A percentile compares a stretch with the other conserved stretches of the same genome.
These are phyloP conservation scores for Corythornis leucogaster DNA, from an alignment of 2,797 vertebrate genomes.

Conservation along the genomic window DNA sequence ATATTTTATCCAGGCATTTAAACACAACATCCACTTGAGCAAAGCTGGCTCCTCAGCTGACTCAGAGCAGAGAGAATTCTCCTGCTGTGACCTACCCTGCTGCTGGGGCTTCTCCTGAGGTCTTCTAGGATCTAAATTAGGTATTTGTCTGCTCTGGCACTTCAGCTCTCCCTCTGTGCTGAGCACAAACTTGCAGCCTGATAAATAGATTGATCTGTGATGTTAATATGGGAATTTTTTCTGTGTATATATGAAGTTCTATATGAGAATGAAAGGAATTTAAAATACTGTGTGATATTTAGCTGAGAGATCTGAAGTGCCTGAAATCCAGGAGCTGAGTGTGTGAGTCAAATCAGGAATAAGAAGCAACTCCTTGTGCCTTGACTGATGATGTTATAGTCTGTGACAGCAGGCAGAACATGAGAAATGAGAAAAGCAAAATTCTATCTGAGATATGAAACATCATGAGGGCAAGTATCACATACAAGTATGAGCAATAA, in stretches of 20 bases:
- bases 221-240: neutral
- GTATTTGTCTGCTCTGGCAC: neutral
- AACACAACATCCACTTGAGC: rapidly evolving
- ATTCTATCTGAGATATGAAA: neutral
- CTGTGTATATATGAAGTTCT: neutral
- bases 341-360: neutral
- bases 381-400: neutral
- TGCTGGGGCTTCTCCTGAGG: neutral
- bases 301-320: neutral
- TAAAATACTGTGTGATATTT: neutral
- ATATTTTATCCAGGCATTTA: neutral
- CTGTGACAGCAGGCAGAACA: neutral
- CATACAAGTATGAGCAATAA: neutral
- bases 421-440: slow-evolving; percentile 28
- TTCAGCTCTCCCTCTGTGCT: rapidly evolving
- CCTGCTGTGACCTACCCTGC: neutral
- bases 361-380: neutral
- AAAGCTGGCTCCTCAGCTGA: neutral
- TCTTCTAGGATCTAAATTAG: neutral
- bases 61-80: neutral
- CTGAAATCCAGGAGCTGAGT: neutral
- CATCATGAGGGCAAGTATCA: neutral
- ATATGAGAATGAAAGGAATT: neutral
- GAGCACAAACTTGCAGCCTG: neutral
- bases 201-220: neutral